These are phyloP conservation scores for Antitype chi DNA, from an alignment of 2,888 invertebrate genomes.

Conservation along the genomic window DNA sequence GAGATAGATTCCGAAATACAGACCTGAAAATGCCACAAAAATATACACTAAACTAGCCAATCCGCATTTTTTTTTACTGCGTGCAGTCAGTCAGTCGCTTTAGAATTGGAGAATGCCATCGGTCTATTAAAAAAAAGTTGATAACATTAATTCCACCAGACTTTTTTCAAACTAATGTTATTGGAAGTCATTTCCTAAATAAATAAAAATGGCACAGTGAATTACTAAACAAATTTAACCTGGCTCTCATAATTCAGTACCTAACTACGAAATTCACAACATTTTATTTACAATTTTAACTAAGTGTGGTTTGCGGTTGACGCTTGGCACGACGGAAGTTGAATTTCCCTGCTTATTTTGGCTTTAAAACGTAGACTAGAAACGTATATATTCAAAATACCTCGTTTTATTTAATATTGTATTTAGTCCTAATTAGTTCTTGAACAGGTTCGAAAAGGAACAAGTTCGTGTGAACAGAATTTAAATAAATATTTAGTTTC, in stretches of 20 bases:
- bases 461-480: slow-evolving; percentile 10
- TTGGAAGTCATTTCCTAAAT: too few relatives aligned
- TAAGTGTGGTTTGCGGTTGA: slow-evolving; percentile 9
- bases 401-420: not conserved
- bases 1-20: too few relatives aligned
- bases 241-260: not conserved
- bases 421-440: slow-evolving; percentile 12
- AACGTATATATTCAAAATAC: not conserved
- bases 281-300: slow-evolving; percentile 7
- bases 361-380: not conserved
- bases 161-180: too few relatives aligned
- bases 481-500: too few relatives aligned
- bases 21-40: too few relatives aligned
- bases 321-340: not conserved
- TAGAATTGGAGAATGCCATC: too few relatives aligned
- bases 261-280: not conserved
- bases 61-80: too few relatives aligned
- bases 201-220: not conserved
- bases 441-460: too few relatives aligned
- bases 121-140: too few relatives aligned
- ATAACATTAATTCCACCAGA: too few relatives aligned
- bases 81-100: too few relatives aligned
- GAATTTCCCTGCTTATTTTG: not conserved
- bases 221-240: not conserved
- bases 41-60: too few relatives aligned